Base-by-base conservation (phyloP, 2,888 invertebrate genomes). In the Harpalus rubripes region DNA sequence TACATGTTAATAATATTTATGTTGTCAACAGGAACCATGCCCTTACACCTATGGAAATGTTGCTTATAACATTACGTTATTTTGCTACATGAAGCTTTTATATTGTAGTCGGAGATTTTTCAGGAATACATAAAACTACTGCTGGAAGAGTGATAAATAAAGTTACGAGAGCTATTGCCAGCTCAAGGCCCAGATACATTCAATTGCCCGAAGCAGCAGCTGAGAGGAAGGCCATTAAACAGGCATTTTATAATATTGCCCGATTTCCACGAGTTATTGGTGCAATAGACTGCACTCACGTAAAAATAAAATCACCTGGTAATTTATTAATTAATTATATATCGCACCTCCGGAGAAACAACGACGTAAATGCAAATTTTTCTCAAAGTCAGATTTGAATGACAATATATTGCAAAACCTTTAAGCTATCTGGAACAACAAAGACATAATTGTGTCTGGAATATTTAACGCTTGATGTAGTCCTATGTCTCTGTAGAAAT, bases 271-370 rank as follows among this genome's bases (percentile, higher is more conserved):
- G 52, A 16, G 8, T 18, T 8, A 81, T 81, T 44, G 81, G 74
- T 56, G 61, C 81, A 41, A 63, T 87, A 68, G 87, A 87, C 81
- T 86, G 87, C 61, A 87, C 87, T 4, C 86, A 87, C 59, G 68
- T 87, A 0, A 85, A 85, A 80, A 86, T 88, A 59, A 81, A 86
- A 56, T 86, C 87, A 22, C 87, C 86, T 59, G 88, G 87, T 84
- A 87, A 88, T 74, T 83, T 86, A n/a, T 82, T 58, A 58, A 58
- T 58, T 58, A 22, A 22, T 58, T 58, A 58, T 16, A 58, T 16
- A 58, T 6, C n/a, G n/a, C n/a, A n/a, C n/a, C n/a, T n/a, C n/a
- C n/a, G n/a, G n/a, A n/a, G n/a, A n/a, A n/a, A n/a, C n/a, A n/a
- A n/a, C n/a, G n/a, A n/a, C n/a, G n/a, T n/a, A n/a, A n/a, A n/a